Base-by-base conservation (phyloP, 1,140 invertebrate species). In the Drosophila fuyamai region DNA sequence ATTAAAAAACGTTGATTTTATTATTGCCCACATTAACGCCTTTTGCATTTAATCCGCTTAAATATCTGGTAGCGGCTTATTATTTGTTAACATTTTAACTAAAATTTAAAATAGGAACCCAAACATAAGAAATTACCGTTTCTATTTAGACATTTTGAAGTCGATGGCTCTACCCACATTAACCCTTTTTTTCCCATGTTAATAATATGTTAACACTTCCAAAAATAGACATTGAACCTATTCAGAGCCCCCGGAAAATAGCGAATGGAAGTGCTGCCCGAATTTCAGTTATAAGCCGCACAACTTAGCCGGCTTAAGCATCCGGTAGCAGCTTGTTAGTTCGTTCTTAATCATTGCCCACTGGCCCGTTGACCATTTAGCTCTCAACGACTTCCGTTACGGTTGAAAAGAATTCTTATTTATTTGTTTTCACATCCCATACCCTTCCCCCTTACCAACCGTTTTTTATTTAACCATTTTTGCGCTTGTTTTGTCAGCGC, bases 331-430 rank as follows among this genome's bases (percentile, higher is more conserved):
- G 72, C 72, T 75, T 75, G 72, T 74, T 74, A 63, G 70, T 38
- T 32, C 51, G 58, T 73, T 79, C 61, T 71, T 72, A 72, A 72
- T 71, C 68, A 72, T 71, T 72, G 68, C 66, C 16, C 68, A 71
- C 43, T 71, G 68, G 59, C 47, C 76, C 43, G 81, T 79, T 85
- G 82, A 85, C 81, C 82, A 85, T 85, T 85, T 85, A 85, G 59
- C 58, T 62, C 82, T 85, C 78, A 74, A 86, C 81, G 53, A 85
- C 78, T 86, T 85, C 81, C 81, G 81, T 85, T 86, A 75, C 60
- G 82, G 51, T 81, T 75, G 74, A 86, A 85, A 85, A 71, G 81
- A 85, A 85, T 81, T 72, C 70, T 72, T 72, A 72, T 72, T 72
- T 72, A 72, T 72, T 72, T 59, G 46, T 71, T 71, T 72, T 72